Percentiles rank a stretch among this genome's conserved stretches.
Conservation (phyloP, 2,113 vertebrate species). For the Meles meles region DNA sequence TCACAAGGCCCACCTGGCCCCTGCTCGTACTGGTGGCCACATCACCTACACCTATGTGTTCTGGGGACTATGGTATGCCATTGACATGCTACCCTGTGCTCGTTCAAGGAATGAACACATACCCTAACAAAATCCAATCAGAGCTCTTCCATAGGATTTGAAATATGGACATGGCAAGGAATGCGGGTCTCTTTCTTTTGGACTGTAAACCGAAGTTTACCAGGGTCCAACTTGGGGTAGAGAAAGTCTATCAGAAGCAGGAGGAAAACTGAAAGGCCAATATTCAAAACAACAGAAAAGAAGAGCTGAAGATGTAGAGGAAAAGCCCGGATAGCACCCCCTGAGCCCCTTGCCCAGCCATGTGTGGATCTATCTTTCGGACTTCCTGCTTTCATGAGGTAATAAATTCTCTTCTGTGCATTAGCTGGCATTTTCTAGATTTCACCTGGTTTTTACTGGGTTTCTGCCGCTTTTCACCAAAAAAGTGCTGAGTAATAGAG, state of each 20-base stretch:
- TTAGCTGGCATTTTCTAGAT: background rate
- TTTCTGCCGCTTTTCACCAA: background rate
- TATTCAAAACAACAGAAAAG: background rate
- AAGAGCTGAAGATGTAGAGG: background rate
- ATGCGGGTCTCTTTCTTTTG: background rate
- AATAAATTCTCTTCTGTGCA: background rate
- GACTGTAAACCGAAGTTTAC: background rate
- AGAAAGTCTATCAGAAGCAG: background rate
- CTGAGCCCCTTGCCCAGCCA: background rate
- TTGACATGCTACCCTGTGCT: background rate
- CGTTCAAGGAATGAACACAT: background rate
- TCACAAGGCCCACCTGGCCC: background rate
- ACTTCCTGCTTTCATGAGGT: background rate
- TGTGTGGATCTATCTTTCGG: background rate
- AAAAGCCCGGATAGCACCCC: background rate
- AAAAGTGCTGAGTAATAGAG: background rate
- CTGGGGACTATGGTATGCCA: background rate
- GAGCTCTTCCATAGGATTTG: background rate
- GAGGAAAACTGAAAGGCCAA: background rate
- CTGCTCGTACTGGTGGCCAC: background rate
- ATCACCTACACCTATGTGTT: background rate
- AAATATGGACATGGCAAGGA: fast-evolving
- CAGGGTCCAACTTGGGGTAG: background rate
- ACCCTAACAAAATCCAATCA: background rate
- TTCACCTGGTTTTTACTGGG: background rate